Percentiles rank a stretch among this genome's conserved stretches.
Evolutionary conservation across 2,113 vertebrate genomes (phyloP).

Genomic region (Pollachius pollachius): DNA sequence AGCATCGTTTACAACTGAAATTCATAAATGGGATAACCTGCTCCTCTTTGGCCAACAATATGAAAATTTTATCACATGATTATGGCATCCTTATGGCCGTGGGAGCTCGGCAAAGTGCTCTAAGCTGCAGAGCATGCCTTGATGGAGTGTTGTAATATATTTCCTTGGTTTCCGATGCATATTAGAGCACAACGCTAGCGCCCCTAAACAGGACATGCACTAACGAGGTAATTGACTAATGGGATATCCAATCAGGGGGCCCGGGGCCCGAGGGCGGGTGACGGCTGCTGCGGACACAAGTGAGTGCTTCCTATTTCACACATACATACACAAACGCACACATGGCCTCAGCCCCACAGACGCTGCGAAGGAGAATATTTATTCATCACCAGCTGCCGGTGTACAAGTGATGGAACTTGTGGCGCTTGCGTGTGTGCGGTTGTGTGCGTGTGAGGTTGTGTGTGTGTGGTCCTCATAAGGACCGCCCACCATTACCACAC

Average conservation of each 20-base stretch:
- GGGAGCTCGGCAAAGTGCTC: no score
- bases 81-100: no score
- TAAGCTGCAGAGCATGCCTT: no score
- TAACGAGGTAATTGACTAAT: constrained; percentile 61
- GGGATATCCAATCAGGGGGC: constrained; percentile 59
- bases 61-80: no score
- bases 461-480: constrained; percentile 28
- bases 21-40: no score
- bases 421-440: constrained; percentile 9
- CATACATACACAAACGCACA: constrained; percentile 8
- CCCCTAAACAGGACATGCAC: constrained; percentile 32
- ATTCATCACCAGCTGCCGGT: constrained; percentile 58
- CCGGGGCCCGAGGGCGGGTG: constrained; percentile 43
- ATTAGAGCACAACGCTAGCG: constrained; percentile 3
- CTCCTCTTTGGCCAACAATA: no score
- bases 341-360: constrained; percentile 3
- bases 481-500: constrained; percentile 42
- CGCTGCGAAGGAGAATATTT: constrained; percentile 51
- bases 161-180: constrained; percentile 12
- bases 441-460: constrained; percentile 21
- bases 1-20: no score
- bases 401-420: constrained; percentile 36
- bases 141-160: constrained; percentile 10
- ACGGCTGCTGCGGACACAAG: constrained; percentile 44
- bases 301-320: constrained; percentile 39